Base-by-base conservation (phyloP, 2,113 vertebrate genomes). In the Pterocles gutturalis region DNA sequence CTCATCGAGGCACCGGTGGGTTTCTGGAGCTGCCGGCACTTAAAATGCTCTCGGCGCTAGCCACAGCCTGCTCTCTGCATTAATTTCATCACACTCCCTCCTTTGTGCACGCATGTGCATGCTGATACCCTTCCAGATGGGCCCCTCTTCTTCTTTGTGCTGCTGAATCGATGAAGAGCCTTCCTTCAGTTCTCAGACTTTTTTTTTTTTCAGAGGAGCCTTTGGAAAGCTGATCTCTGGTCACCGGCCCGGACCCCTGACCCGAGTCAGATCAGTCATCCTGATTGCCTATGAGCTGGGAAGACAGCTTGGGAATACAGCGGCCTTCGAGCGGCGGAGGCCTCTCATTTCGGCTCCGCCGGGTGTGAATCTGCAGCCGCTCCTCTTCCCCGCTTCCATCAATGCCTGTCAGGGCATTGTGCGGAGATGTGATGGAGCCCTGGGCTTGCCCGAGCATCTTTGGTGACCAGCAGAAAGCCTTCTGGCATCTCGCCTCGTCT, bases 201-300 rank as follows among this genome's bases (percentile, higher is more conserved):
- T 94, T 53, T 46, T 46, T 46, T 18, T 46, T 46, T 97, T 96
- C 94, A 86, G 95, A 96, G 66, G 79, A 97, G 96, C 96, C 96
- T 96, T 97, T 97, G 95, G 88, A 97, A 97, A 96, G 96, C 96
- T 48, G 95, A 95, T 96, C 96, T 96, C 95, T 89, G 95, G 97
- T 98, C 98, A 96, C 76, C 81, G 98, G 97, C 97, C 97, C 98
- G 94, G 98, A 98, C 98, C 98, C 97, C 86, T 98, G 98, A 98
- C 98, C 96, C 3, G 33, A 85, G 94, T 91, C 96, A 98, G 98
- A 98, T 99, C 98, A 98, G 97, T 99, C 98, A 99, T 98, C 98
- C 98, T 98, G 97, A 97, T 97, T 97, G 97, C 96, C 97, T 94
- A 71, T 97, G 96, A 98, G 54, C 96, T 79, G 87, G 89, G 91